Conservation (phyloP, 2,888 invertebrate species). For the Pristionchus fissidentatus region DNA sequence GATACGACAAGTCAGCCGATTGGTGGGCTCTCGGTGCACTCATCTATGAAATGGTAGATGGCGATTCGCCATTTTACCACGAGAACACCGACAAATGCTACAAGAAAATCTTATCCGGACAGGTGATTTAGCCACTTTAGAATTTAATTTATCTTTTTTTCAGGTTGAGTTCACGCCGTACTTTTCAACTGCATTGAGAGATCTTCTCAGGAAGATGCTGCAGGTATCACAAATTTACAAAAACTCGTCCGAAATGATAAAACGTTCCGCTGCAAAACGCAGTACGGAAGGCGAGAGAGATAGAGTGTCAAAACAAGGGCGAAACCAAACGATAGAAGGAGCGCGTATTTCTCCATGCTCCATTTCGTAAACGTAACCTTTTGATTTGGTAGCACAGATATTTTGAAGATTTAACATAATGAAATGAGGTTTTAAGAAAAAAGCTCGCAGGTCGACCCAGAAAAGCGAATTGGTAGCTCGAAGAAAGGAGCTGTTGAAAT, state of each 20-base stretch:
- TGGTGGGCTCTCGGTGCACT: conserved; percentile 99
- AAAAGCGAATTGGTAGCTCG: conserved; percentile 97
- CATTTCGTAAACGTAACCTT: too few species aligned
- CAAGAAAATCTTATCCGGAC: conserved; percentile 99
- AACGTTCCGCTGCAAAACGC: too few species aligned
- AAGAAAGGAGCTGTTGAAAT: conserved; percentile 99
- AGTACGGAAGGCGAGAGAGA: too few species aligned
- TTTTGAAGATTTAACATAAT: background rate
- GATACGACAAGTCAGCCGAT: conserved; percentile 97
- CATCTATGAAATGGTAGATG: conserved; percentile 98
- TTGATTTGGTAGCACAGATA: background rate
- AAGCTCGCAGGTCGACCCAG: conserved; percentile 84
- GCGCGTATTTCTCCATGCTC: too few species aligned
- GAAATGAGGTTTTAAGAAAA: background rate
- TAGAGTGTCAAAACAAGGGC: too few species aligned
- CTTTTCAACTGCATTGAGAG: conserved; percentile 97
- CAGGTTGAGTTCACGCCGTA: conserved; percentile 95
- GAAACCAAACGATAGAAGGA: too few species aligned
- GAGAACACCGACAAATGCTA: conserved; percentile 99
- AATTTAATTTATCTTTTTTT: background rate
- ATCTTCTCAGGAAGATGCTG: conserved; percentile 93
- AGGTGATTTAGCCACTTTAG: conserved; percentile 79
- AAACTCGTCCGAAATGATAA: too few species aligned
- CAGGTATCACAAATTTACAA: too few species aligned
- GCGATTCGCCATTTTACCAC: conserved; percentile 96